Conservation (phyloP, 2,888 invertebrate species). For the Auanema sp. region DNA sequence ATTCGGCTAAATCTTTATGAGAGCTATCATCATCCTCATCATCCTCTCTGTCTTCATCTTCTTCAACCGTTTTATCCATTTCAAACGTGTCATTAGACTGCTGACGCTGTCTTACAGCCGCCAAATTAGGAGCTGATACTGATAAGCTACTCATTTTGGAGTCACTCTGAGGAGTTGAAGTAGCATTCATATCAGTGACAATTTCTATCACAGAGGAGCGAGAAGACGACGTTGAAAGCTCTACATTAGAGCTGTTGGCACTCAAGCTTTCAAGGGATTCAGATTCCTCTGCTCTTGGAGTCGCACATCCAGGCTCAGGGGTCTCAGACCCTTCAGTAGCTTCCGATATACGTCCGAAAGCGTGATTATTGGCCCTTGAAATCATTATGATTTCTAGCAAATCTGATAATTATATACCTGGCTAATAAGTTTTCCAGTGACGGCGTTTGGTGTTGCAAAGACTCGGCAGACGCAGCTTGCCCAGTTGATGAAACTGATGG, state of each 20-base stretch:
- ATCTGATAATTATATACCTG: conserved; percentile 17
- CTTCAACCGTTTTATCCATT: conserved; percentile 28
- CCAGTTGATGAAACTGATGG: conserved; percentile 66
- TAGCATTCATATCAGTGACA: not conserved
- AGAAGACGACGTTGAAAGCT: conserved; percentile 20
- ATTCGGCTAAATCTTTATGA: too few species aligned
- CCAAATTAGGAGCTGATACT: conserved; percentile 49
- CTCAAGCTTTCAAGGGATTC: conserved; percentile 6
- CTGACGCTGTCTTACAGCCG: conserved; percentile 32
- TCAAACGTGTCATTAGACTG: conserved; percentile 30
- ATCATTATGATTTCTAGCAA: not conserved
- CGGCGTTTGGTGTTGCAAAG: conserved; percentile 65
- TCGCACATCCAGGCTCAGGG: conserved; percentile 20
- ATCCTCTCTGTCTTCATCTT: conserved; percentile 36
- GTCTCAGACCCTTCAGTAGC: conserved; percentile 30
- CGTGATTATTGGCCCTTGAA: conserved; percentile 29
- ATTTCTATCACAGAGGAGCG: conserved; percentile 21
- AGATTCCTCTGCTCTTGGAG: conserved; percentile 5
- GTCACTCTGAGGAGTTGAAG: conserved; percentile 12
- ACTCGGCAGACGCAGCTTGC: conserved; percentile 68
- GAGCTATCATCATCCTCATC: conserved; percentile 35
- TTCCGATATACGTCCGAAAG: conserved; percentile 40
- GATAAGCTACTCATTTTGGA: conserved; percentile 31
- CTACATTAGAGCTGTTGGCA: conserved; percentile 22
- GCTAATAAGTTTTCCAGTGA: conserved; percentile 62